Percentiles rank a stretch among this genome's conserved stretches.
Conservation (phyloP, 2,888 invertebrate genomes). For the Neoascia interrupta region DNA sequence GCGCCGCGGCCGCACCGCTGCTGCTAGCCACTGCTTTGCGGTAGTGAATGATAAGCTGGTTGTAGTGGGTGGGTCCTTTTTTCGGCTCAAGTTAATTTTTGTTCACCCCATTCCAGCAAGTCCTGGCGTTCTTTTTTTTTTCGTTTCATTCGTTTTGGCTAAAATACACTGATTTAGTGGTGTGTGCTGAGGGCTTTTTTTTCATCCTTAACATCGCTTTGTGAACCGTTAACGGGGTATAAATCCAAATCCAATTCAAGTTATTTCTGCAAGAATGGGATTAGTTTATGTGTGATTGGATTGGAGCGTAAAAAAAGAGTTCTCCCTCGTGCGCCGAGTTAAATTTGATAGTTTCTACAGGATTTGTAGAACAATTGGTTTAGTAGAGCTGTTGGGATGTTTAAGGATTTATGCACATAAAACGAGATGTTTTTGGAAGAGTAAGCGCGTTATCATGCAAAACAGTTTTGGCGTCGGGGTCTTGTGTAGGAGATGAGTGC, state of each 20-base stretch:
- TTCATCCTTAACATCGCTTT: slow-evolving; percentile 11
- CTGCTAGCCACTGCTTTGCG: too few relatives aligned
- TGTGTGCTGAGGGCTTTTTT: background rate
- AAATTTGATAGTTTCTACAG: slow-evolving; percentile 40
- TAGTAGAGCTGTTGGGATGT: slow-evolving; percentile 31
- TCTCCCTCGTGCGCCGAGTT: slow-evolving; percentile 9
- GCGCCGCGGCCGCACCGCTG: slow-evolving; percentile 21
- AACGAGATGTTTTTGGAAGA: slow-evolving; percentile 17
- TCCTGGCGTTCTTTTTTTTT: slow-evolving; percentile 26
- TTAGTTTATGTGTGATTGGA: slow-evolving; percentile 68
- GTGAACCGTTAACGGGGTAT: slow-evolving; percentile 60
- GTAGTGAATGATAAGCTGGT: slow-evolving; percentile 34
- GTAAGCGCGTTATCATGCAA: too few relatives aligned
- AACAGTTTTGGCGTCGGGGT: too few relatives aligned
- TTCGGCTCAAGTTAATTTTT: slow-evolving; percentile 52
- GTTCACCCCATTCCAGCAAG: too few relatives aligned
- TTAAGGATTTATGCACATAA: slow-evolving; percentile 46
- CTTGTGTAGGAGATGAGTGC: too few relatives aligned
- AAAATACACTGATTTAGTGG: slow-evolving; percentile 9
- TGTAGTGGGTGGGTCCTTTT: slow-evolving; percentile 1
- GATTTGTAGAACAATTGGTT: slow-evolving; percentile 50
- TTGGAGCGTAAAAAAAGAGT: slow-evolving; percentile 39
- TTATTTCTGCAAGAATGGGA: slow-evolving; percentile 63
- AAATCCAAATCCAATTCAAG: slow-evolving; percentile 66
- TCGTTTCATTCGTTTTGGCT: slow-evolving; percentile 50